Evolutionary conservation across 2,113 vertebrate genomes (phyloP), one percentile per base, ranked within the genome.

Genomic region (Campylomormyrus numenius): DNA sequence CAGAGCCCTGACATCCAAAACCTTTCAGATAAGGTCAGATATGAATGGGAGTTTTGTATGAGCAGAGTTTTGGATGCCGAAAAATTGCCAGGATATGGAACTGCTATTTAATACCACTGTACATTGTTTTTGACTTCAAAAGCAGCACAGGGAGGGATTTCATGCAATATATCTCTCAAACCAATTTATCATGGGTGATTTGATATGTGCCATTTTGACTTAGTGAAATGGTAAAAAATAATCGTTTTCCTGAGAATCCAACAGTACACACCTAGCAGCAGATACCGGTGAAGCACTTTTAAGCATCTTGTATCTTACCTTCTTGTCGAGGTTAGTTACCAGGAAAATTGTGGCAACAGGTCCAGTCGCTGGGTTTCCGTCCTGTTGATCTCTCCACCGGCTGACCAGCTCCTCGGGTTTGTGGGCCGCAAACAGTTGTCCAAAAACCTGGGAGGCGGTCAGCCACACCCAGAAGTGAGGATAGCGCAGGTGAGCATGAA

Each of bases 401-500:
- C 91, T 90, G n/a, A 98, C 91, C 92, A 99, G 96, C 88, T 98
- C 95, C 90, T 99, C 97, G 0, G 97, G 97, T 70, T 95, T 96
- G 77, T 96, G 96, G 74, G 96, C 94, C 0, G 98, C 97, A 91
- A 99, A 99, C 91, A 99, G 94, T 93, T 97, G 94, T 3, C 98
- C 98, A 66, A 98, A 98, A 50, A 98, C 95, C 95, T 99, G 98
- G 9, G 98, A 97, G 39, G 98, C 95, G 0, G 97, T 99, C 90
- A 98, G 94, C 98, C 98, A 99, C 74, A 99, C 98, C 98, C 98
- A 99, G 93, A 92, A 98, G 92, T 99, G 98, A 46, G 98, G 97
- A 89, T 99, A 95, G 89, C 96, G 96, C 91, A 99, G 95, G 94
- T 99, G 97, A 90, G 96, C 93, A 70, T 99, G 96, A 8, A 97